Base-by-base conservation (phyloP, 2,113 vertebrate genomes). In the Merops nubicus region DNA sequence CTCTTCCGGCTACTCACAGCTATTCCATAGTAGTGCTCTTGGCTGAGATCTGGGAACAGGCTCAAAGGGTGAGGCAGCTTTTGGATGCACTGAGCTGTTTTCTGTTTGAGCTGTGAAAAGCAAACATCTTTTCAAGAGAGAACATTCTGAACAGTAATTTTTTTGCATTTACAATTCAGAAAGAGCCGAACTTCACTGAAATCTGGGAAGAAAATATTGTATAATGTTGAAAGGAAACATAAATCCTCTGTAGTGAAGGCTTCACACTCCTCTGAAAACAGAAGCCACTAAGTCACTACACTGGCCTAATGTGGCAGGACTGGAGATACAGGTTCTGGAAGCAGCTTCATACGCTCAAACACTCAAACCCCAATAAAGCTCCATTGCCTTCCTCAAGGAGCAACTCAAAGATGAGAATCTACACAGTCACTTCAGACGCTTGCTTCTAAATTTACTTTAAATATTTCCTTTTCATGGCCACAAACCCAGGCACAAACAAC, bases 21-120 rank as follows among this genome's bases (percentile, higher is more conserved):
- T 89, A 97, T 92, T 96, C 94, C 97, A 97, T 96, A 97, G 96
- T 97, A 91, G 94, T 89, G 93, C 97, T 97, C 92, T 97, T 97
- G 97, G 97, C 97, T 97, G 96, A 83, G 96, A 95, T 92, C 96
- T 97, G 95, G 97, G 97, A 97, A 97, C 95, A 93, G 77, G 86
- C 97, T 97, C 96, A 97, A 97, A 97, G 97, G 94, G 95, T 97
- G 95, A 97, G 95, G 97, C 96, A 97, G 96, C 95, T 97, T 96
- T 97, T 97, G 97, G 96, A 97, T 96, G 95, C 96, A 94, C 95
- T 97, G 96, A 97, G 96, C 95, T 96, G 95, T 96, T 97, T 97
- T 97, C 97, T 97, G 96, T 97, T 96, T 80, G 89, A 95, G 95
- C 95, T 95, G 95, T 95, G 94, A 97, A 97, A 97, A 97, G 96